These are phyloP conservation scores for Dastarcus helophoroides DNA, from an alignment of 2,888 invertebrate genomes.

Conservation along the genomic window DNA sequence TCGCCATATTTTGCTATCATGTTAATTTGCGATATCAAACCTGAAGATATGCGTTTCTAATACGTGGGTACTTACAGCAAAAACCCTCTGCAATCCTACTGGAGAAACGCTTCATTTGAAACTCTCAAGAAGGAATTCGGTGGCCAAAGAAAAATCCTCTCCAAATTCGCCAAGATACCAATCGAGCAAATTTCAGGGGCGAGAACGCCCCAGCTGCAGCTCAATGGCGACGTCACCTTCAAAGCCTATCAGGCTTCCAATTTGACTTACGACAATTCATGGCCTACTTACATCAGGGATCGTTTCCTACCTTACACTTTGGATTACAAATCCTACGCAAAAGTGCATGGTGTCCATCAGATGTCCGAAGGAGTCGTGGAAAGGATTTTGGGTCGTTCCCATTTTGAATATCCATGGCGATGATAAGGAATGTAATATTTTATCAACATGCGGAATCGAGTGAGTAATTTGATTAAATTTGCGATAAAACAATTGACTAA, in stretches of 20 bases:
- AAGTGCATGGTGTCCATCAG: slow-evolving; percentile 42
- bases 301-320: slow-evolving; percentile 59
- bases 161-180: slow-evolving; percentile 32
- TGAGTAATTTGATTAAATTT: slow-evolving; percentile 1
- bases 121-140: slow-evolving; percentile 30
- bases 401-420: slow-evolving; percentile 46
- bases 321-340: slow-evolving; percentile 45
- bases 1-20: too few species aligned
- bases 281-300: slow-evolving; percentile 42
- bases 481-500: slow-evolving; percentile 1
- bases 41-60: too few species aligned
- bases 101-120: slow-evolving; percentile 25
- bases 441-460: neutral
- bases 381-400: slow-evolving; percentile 55
- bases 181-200: slow-evolving; percentile 25
- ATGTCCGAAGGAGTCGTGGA: slow-evolving; percentile 46
- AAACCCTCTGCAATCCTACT: slow-evolving; percentile 24
- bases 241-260: slow-evolving; percentile 41
- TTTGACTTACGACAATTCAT: slow-evolving; percentile 50
- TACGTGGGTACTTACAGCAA: slow-evolving; percentile 21
- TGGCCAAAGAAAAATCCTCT: slow-evolving; percentile 28
- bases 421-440: slow-evolving; percentile 18
- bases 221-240: slow-evolving; percentile 47
- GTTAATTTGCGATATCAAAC: too few species aligned
- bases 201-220: slow-evolving; percentile 46